phyloP scores from a whole-genome alignment of 2,797 vertebrate species.

The Triplophysa yarkandensis region DNA sequence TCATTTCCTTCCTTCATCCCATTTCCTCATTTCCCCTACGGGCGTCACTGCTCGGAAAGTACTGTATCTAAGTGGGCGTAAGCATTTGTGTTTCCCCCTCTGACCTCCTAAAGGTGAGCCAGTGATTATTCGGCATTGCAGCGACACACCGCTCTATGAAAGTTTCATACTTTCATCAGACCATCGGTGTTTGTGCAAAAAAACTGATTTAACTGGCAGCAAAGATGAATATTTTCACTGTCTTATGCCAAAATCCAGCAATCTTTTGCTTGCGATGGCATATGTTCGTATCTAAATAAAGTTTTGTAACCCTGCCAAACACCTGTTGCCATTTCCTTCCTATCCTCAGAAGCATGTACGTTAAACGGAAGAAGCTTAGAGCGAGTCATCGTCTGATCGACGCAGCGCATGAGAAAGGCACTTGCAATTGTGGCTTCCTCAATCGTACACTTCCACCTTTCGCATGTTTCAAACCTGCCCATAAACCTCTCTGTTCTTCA shows the following conservation, averaged over 20 bases:
- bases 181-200: not conserved
- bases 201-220: not conserved
- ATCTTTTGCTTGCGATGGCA: not conserved
- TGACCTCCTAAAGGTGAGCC: conserved; percentile 24
- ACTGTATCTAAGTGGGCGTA: conserved; percentile 18
- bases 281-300: conserved; percentile 23
- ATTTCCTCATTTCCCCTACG: conserved; percentile 75
- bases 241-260: not conserved
- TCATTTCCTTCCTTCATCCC: conserved; percentile 80
- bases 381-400: not conserved
- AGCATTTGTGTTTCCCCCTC: conserved; percentile 22
- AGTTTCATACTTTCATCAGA: not conserved
- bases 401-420: conserved; percentile 21
- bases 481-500: not conserved
- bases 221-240: not conserved
- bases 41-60: conserved; percentile 53
- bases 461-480: conserved; percentile 30
- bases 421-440: conserved; percentile 31
- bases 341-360: not conserved
- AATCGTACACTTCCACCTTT: conserved; percentile 32
- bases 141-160: not conserved
- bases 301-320: conserved; percentile 28
- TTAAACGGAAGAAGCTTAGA: conserved; percentile 19
- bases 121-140: not conserved
- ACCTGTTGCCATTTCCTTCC: conserved; percentile 50